These are phyloP conservation scores for Perca flavescens DNA, from an alignment of 2,113 vertebrate genomes.

Conservation along the genomic window DNA sequence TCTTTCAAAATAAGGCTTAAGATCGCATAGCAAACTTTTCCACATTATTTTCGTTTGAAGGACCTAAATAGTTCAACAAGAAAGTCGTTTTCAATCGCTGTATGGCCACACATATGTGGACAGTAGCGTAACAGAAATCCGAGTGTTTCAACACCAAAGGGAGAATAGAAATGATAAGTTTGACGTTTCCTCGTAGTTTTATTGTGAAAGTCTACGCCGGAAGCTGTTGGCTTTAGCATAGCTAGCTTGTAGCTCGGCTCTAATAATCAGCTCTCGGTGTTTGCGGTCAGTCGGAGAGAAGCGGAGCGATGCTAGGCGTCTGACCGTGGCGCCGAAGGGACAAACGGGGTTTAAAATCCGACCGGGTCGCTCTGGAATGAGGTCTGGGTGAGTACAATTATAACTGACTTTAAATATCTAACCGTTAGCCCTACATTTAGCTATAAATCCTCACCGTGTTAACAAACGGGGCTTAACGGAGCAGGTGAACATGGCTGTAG, in stretches of 20 bases:
- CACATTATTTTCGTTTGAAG: neutral
- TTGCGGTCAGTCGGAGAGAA: conserved; percentile 16
- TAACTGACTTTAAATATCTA: neutral
- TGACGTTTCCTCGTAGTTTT: neutral
- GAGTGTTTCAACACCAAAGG: no score
- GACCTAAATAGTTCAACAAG: neutral
- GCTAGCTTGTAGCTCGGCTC: neutral
- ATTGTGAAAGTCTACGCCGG: conserved; percentile 15
- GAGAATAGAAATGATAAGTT: neutral
- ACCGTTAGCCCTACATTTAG: neutral
- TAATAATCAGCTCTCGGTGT: neutral
- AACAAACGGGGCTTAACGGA: conserved; percentile 12
- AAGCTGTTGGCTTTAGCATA: accelerated
- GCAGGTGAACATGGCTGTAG: conserved; percentile 7
- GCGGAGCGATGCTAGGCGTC: conserved; percentile 26
- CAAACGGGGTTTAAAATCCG: neutral
- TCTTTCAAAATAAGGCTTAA: conserved; percentile 44
- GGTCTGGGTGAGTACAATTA: conserved; percentile 10
- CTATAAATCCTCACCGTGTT: neutral
- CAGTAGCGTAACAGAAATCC: no score
- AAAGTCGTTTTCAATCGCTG: neutral
- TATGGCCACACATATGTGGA: neutral
- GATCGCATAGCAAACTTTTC: no score
- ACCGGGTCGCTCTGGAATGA: neutral
- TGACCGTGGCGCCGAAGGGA: neutral